Percentiles rank a stretch among this genome's conserved stretches.
phyloP scores from a whole-genome alignment of 2,888 invertebrate genomes.

The Entomobrya multifasciata region DNA sequence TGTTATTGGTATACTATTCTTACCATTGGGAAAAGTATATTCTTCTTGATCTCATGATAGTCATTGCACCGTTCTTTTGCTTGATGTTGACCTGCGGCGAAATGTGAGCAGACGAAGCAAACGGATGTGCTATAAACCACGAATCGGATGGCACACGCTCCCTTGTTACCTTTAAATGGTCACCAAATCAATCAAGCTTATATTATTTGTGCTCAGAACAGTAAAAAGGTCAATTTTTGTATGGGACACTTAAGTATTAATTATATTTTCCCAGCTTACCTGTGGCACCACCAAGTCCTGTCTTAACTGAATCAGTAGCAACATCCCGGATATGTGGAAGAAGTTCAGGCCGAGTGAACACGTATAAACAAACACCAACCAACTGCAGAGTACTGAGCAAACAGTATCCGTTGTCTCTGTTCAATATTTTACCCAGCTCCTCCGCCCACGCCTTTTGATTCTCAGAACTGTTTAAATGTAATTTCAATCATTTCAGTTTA shows the following conservation, averaged over 20 bases:
- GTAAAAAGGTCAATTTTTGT: too few relatives aligned
- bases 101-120: constrained; percentile 99
- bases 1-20: constrained; percentile 79
- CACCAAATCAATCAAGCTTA: background rate
- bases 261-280: too few relatives aligned
- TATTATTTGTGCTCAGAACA: too few relatives aligned
- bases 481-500: background rate
- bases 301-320: constrained; percentile 97
- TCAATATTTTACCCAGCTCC: constrained; percentile 95
- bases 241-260: too few relatives aligned
- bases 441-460: constrained; percentile 98
- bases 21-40: constrained; percentile 92
- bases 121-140: constrained; percentile 95
- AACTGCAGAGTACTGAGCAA: constrained; percentile 96
- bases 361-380: constrained; percentile 98
- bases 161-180: constrained; percentile 89
- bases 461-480: constrained; percentile 85
- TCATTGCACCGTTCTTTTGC: constrained; percentile 97
- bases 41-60: constrained; percentile 96
- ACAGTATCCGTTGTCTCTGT: constrained; percentile 92
- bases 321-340: constrained; percentile 95
- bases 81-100: constrained; percentile 99
- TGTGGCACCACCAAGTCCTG: constrained; percentile 98
- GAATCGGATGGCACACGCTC: constrained; percentile 95
- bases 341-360: constrained; percentile 94